These are phyloP conservation scores for Chiridota heheva DNA, from an alignment of 35 echinoderm and acorn worm genomes.

Conservation along the genomic window DNA sequence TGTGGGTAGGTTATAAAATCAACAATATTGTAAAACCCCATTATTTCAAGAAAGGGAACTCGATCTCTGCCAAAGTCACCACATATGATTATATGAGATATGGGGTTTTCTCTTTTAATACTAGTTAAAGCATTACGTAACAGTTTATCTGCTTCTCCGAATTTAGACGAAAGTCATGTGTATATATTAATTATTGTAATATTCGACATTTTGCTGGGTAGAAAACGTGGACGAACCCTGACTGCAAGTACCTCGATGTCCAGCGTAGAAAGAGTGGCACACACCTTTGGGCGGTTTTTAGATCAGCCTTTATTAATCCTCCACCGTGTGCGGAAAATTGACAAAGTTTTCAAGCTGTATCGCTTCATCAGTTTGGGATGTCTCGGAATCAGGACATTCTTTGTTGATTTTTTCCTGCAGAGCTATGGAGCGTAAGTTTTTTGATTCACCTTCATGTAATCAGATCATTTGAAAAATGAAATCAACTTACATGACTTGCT, in stretches of 20 bases:
- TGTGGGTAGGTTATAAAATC: slow-evolving; percentile 20
- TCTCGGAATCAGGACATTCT: no score
- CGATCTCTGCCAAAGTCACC: neutral
- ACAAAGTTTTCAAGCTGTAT: no score
- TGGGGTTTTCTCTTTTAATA: neutral
- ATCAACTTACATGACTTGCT: no score
- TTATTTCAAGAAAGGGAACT: slow-evolving; percentile 11
- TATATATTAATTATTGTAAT: slow-evolving; percentile 12
- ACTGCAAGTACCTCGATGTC: slow-evolving; percentile 26
- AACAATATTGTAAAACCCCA: slow-evolving; percentile 22
- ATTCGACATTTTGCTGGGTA: slow-evolving; percentile 30
- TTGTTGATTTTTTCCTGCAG: no score
- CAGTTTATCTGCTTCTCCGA: slow-evolving; percentile 14
- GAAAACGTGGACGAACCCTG: neutral
- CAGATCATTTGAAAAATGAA: no score
- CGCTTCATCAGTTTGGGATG: no score
- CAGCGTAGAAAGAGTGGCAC: slow-evolving; percentile 9
- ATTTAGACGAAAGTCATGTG: slow-evolving; percentile 19
- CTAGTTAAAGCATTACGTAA: neutral
- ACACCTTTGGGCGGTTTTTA: neutral
- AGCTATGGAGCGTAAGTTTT: no score
- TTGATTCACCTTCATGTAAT: no score
- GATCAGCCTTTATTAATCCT: slow-evolving; percentile 5
- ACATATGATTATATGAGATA: neutral
- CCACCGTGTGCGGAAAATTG: no score